Evolutionary conservation across 1,140 invertebrate species (phyloP).

Genomic region (Drosophila rufa): DNA sequence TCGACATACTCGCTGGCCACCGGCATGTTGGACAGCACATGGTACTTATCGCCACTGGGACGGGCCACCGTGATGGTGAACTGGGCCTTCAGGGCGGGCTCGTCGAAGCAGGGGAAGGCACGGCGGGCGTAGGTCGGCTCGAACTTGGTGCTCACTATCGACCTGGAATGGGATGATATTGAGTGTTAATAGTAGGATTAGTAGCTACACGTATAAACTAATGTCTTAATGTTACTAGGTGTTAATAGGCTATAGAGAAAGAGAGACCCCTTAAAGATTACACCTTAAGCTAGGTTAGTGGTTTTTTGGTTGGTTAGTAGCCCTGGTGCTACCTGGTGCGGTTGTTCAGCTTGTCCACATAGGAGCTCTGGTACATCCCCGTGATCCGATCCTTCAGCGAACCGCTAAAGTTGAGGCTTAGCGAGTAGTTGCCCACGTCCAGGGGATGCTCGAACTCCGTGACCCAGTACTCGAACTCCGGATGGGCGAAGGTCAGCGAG

Average conservation of each 20-base stretch:
- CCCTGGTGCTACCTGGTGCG: slow-evolving; percentile 86
- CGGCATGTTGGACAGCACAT: slow-evolving; percentile 93
- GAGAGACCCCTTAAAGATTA: neutral
- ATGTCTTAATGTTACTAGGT: neutral
- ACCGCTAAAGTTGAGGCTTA: slow-evolving; percentile 90
- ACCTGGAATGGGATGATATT: slow-evolving; percentile 86
- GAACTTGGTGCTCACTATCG: slow-evolving; percentile 95
- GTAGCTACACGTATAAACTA: too few relatives aligned
- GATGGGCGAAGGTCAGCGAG: slow-evolving; percentile 86
- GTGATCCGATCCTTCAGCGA: slow-evolving; percentile 89
- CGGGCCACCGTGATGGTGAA: slow-evolving; percentile 92
- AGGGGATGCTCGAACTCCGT: slow-evolving; percentile 86
- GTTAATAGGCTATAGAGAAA: neutral
- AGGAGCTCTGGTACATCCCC: slow-evolving; percentile 92
- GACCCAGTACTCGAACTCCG: slow-evolving; percentile 89
- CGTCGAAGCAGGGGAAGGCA: slow-evolving; percentile 98
- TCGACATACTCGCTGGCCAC: slow-evolving; percentile 60
- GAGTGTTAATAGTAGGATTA: neutral
- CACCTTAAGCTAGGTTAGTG: slow-evolving; percentile 13
- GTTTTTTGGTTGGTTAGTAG: slow-evolving; percentile 30
- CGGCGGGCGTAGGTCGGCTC: slow-evolving; percentile 96
- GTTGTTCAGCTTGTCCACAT: slow-evolving; percentile 87
- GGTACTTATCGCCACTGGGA: slow-evolving; percentile 88
- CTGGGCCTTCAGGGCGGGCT: slow-evolving; percentile 96
- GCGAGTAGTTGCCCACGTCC: slow-evolving; percentile 87